phyloP scores from a whole-genome alignment of 2,113 vertebrate genomes.

The Andinoacara biseriatus region DNA sequence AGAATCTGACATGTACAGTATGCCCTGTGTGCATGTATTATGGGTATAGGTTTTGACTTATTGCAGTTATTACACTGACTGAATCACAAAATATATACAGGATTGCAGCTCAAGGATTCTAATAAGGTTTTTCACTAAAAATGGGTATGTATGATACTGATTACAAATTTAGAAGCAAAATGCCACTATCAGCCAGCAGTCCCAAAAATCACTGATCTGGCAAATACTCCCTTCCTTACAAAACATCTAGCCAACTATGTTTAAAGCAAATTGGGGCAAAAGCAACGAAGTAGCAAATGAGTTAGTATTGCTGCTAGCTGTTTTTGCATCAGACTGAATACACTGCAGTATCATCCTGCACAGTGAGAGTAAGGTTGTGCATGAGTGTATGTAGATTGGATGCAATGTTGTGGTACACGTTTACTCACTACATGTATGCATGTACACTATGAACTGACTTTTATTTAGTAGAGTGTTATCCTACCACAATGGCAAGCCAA shows the following conservation, averaged over 20 bases:
- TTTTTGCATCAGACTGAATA: neutral
- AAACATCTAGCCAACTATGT: conserved; percentile 1
- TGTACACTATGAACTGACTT: too few relatives aligned
- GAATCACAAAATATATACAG: neutral
- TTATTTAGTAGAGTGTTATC: neutral
- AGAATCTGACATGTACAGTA: neutral
- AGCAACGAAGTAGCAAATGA: conserved; percentile 1
- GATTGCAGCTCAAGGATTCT: neutral
- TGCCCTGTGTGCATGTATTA: neutral
- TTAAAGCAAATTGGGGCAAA: conserved; percentile 6
- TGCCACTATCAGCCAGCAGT: neutral
- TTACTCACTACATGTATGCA: neutral
- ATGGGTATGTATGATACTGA: neutral
- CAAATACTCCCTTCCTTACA: conserved; percentile 4
- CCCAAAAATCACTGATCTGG: conserved; percentile 10
- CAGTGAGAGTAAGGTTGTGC: neutral
- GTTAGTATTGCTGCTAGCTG: neutral
- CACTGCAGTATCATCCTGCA: neutral
- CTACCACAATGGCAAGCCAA: neutral
- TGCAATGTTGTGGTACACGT: neutral
- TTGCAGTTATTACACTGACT: neutral
- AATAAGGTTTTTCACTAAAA: neutral
- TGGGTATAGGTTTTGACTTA: conserved; percentile 6
- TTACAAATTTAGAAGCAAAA: neutral
- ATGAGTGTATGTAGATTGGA: neutral